A percentile compares a stretch with the other conserved stretches of the same genome.
phyloP scores from a whole-genome alignment of 1,140 invertebrate genomes.

The Procambarus clarkii region DNA sequence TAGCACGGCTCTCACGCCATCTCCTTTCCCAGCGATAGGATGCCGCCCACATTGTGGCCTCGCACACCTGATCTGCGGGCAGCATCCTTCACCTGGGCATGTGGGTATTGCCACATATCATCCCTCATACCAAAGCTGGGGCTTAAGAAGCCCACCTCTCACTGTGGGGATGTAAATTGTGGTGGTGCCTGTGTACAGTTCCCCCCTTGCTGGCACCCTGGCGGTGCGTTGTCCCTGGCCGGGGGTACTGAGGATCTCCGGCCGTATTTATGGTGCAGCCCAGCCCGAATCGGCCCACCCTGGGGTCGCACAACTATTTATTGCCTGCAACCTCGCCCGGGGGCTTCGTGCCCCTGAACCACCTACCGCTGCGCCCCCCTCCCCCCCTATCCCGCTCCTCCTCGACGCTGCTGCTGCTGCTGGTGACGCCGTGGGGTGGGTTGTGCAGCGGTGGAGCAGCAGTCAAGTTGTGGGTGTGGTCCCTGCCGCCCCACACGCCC shows the following conservation, averaged over 20 bases:
- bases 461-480: neutral
- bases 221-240: neutral
- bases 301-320: conserved; percentile 5
- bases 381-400: neutral
- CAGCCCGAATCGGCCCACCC: neutral
- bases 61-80: neutral
- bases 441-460: neutral
- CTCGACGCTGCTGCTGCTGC: neutral
- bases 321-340: conserved; percentile 22
- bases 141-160: neutral
- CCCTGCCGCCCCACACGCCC: neutral
- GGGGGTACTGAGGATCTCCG: conserved; percentile 21
- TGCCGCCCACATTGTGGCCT: neutral
- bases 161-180: neutral
- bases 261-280: neutral
- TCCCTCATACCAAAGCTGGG: conserved; percentile 7
- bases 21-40: neutral
- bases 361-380: neutral
- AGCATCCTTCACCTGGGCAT: neutral
- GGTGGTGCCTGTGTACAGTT: conserved; percentile 22
- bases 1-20: neutral
- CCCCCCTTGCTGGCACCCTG: neutral
- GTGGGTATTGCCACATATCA: neutral
- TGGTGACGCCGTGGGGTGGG: neutral
- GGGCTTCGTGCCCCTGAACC: neutral